phyloP scores from a whole-genome alignment of 2,113 vertebrate genomes.

The Ornithorhynchus anatinus region DNA sequence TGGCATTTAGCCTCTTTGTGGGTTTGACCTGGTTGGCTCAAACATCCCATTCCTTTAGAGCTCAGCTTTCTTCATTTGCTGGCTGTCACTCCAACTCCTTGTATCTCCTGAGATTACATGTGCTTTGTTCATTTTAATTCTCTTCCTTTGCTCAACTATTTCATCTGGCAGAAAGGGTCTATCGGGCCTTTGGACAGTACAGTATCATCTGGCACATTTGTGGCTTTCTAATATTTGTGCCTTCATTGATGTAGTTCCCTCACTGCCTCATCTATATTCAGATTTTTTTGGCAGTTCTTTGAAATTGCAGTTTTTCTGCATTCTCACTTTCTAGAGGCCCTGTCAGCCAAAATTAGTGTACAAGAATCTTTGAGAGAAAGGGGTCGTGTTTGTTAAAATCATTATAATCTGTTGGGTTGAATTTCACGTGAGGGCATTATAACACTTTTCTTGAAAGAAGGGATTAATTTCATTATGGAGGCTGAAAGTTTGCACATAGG shows the following conservation, averaged over 20 bases:
- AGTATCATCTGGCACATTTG: neutral
- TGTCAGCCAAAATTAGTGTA: neutral
- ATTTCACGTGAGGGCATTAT: neutral
- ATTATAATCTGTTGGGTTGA: constrained; percentile 8
- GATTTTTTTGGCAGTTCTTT: neutral
- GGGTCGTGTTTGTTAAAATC: constrained; percentile 12
- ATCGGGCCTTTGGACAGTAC: constrained; percentile 3
- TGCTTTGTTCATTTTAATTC: constrained; percentile 19
- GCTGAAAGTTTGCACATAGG: neutral
- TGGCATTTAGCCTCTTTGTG: constrained; percentile 17
- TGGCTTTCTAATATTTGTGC: neutral
- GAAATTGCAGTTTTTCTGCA: neutral
- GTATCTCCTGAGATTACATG: constrained; percentile 7
- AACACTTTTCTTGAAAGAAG: constrained; percentile 5
- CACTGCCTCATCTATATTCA: neutral
- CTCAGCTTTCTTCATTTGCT: neutral
- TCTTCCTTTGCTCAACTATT: constrained; percentile 17
- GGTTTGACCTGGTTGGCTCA: constrained; percentile 24
- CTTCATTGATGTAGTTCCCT: constrained; percentile 4
- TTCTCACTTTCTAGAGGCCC: neutral
- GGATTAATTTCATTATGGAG: neutral
- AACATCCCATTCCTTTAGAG: constrained; percentile 4
- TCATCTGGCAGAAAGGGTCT: constrained; percentile 1
- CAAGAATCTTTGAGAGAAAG: neutral
- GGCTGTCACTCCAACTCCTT: neutral